Base-by-base conservation (phyloP, 2,797 vertebrate genomes). In the Melanotaenia parkinsoni region DNA sequence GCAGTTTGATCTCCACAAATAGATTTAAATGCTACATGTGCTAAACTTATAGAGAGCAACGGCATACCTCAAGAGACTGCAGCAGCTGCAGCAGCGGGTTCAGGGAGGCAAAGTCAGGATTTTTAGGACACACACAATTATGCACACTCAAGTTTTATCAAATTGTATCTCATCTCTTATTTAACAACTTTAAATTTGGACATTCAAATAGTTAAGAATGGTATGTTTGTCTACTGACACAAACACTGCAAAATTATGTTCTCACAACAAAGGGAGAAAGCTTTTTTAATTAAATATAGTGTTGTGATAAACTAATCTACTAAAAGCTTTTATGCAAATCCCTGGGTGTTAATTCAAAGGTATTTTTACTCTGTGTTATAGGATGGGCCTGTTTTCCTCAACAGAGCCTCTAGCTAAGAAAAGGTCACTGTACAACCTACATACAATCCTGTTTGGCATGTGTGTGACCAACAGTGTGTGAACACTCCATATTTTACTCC, bases 311-410 rank as follows among this genome's bases (percentile, higher is more conserved):
- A 38, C 10, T 40, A 16, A 61, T 33, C 53, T n/a, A 45, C 28
- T 43, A 16, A 10, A 53, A 33, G 12, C 40, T 30, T 64, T 62
- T 64, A 53, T 63, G 13, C 57, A 59, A 69, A 47, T 70, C 45
- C 32, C 45, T 30, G 10, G 38, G 65, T 78, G 74, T 67, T 40
- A 47, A 74, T 35, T 38, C 51, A n/a, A n/a, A 59, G 26, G 56
- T 67, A 38, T 40, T 70, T 63, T 62, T 26, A 22, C 14, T 45
- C 2, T 22, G 58, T 51, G 4, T 20, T 66, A 53, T 22, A 20
- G 45, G 32, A 81, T 70, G 45, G 35, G n/a, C 13, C 22, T 43
- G 58, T 22, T 67, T 67, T 64, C 59, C 61, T 57, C 2, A 40
- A 40, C n/a, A 45, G 53, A 75, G 64, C 70, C 67, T 56, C 28